Base-by-base conservation (phyloP, 2,113 vertebrate genomes). In the Prionailurus bengalensis region DNA sequence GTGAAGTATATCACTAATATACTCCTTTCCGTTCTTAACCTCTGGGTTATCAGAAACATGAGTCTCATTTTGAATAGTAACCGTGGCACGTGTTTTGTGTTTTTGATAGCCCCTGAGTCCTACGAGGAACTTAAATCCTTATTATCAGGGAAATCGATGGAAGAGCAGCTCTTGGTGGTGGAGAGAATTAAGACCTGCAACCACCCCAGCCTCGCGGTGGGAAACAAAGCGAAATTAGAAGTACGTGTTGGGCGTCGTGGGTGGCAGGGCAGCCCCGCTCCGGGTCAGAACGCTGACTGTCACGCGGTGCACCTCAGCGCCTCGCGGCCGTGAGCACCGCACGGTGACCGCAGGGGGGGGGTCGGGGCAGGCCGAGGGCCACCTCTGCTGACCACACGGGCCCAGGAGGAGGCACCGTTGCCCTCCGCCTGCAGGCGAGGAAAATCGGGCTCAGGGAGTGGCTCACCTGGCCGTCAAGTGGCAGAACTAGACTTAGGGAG, bases 151-250 rank as follows among this genome's bases (percentile, higher is more conserved):
- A 99, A 99, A 97, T 98, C 99, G 1, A 39, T 94, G 7, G 99
- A 99, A 76, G 98, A 99, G 93, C 99, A 99, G 98, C 98, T 99
- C 82, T 84, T 99, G 98, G 99, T 99, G 88, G n/a, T 99, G 97
- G 99, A 99, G 93, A 98, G 99, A 78, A 99, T 99, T 91, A 99
- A 99, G 97, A 99, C 99, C 68, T 99, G 99, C 98, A 99, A 99
- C 98, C 99, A 99, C 83, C 99, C 99, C 0, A 99, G 99, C 97
- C 98, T 99, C 68, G 99, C 99, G 53, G 98, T 92, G 2, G 99
- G 99, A 90, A 99, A 99, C 98, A 99, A 99, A 97, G 98, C 99
- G 1, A 99, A 99, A 88, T 95, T 99, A 84, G 99, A 99, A 98
- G 99, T 99, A 97, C 1, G 23, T 16, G 11, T 9, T 5, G 39